These are phyloP conservation scores for Gallinago jamesoni DNA, from an alignment of 2,113 vertebrate genomes.

Conservation along the genomic window DNA sequence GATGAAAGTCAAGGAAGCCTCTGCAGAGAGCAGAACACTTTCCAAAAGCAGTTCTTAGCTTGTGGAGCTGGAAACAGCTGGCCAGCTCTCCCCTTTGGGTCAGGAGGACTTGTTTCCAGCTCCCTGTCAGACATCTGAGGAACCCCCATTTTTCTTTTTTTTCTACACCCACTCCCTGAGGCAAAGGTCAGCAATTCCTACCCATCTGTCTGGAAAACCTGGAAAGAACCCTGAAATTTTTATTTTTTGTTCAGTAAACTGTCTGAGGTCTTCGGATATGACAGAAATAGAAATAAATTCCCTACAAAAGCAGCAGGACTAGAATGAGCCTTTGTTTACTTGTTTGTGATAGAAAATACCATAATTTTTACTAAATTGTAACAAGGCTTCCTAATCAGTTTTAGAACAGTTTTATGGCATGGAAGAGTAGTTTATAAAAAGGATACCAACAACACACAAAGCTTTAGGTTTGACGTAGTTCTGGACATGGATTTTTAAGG, in stretches of 20 bases:
- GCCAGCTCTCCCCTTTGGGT: neutral
- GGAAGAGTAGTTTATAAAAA: neutral
- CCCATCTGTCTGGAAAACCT: neutral
- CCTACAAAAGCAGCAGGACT: neutral
- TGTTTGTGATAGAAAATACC: neutral
- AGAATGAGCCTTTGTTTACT: neutral
- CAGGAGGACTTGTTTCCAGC: neutral
- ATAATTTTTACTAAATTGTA: neutral
- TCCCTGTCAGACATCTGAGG: neutral
- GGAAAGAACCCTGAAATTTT: neutral
- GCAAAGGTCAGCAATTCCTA: neutral
- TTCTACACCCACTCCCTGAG: neutral
- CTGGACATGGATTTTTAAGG: neutral
- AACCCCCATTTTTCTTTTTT: neutral
- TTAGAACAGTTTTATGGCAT: neutral
- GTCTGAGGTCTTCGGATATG: neutral
- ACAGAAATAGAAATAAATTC: neutral
- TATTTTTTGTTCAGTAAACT: neutral
- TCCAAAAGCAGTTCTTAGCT: neutral
- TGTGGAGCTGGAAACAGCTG: constrained; percentile 8
- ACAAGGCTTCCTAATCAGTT: neutral
- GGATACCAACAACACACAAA: neutral
- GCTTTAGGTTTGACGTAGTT: neutral
- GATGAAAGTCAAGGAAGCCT: constrained; percentile 39
- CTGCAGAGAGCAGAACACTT: neutral